Base-by-base conservation (phyloP, 2,888 invertebrate genomes). In the Plutella xylostella region DNA sequence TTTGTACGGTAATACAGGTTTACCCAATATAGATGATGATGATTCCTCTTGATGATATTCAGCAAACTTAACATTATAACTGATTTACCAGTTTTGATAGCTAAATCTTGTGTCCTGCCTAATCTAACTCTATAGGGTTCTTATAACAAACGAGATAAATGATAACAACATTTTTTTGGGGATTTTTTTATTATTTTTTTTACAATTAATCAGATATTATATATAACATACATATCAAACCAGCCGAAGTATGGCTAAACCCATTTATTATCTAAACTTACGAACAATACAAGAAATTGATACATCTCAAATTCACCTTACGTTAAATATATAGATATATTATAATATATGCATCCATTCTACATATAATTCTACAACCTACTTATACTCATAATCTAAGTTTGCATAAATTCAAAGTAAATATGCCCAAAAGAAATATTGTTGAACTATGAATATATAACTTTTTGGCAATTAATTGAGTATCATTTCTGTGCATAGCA, bases 381-480 rank as follows among this genome's bases (percentile, higher is more conserved):
- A 82, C 82, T 78, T 19, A 37, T 37, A 37, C 37, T 74, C 77
- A 80, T 82, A 78, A 83, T 80, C 82, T 82, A 82, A 73, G 71
- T 74, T 77, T 80, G 80, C 82, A 82, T 80, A 82, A 80, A 79
- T 80, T 79, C 77, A 83, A 82, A 83, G 79, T 82, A 83, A 77
- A 82, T 82, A 82, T 82, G 83, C 83, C 83, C 82, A 82, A 83
- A 83, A 83, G 79, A 78, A 83, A 79, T 80, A 82, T 79, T 82
- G 79, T 80, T 80, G 77, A 83, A 78, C 79, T 83, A 83, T 80
- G 80, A 79, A 83, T 82, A 82, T 80, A 80, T 82, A 77, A 83
- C 79, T 84, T 85, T 85, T 85, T 85, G 85, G 85, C 85, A 85
- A 85, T 84, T 82, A 79, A 84, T 78, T 85, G 85, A 85, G 85